These are phyloP conservation scores for Monarcha castaneiventris DNA, from an alignment of 2,113 vertebrate genomes.

Conservation along the genomic window DNA sequence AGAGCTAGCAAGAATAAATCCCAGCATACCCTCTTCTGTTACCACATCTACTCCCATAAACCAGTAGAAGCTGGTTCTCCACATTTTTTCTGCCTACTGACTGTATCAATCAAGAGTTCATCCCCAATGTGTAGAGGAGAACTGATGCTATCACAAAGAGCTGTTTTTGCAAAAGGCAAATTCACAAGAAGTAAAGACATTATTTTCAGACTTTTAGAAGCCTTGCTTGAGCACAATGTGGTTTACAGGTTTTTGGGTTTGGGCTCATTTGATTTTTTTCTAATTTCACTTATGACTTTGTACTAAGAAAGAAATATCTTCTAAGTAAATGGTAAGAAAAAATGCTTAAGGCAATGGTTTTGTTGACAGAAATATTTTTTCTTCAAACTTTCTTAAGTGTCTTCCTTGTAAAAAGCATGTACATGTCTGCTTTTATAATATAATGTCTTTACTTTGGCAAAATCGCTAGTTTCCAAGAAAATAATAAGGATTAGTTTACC, in stretches of 20 bases:
- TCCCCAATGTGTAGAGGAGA: neutral
- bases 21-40: neutral
- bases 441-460: neutral
- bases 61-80: neutral
- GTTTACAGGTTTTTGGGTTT: neutral
- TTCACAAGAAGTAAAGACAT: neutral
- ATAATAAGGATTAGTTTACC: slow-evolving; percentile 39
- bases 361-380: neutral
- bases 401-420: neutral
- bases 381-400: neutral
- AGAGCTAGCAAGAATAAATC: neutral
- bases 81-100: neutral
- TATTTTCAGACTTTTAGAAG: neutral
- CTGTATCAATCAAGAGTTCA: neutral
- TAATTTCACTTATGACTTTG: neutral
- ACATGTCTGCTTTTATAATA: neutral
- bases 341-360: neutral
- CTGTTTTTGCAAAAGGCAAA: neutral
- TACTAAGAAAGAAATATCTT: slow-evolving; percentile 13
- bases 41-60: neutral
- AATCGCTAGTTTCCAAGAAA: slow-evolving; percentile 42
- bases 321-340: neutral
- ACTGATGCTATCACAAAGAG: neutral
- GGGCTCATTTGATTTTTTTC: neutral
- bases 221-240: neutral